These are phyloP conservation scores for Heliocidaris tuberculata DNA, from an alignment of 35 echinoderm and acorn worm species.

Conservation along the genomic window DNA sequence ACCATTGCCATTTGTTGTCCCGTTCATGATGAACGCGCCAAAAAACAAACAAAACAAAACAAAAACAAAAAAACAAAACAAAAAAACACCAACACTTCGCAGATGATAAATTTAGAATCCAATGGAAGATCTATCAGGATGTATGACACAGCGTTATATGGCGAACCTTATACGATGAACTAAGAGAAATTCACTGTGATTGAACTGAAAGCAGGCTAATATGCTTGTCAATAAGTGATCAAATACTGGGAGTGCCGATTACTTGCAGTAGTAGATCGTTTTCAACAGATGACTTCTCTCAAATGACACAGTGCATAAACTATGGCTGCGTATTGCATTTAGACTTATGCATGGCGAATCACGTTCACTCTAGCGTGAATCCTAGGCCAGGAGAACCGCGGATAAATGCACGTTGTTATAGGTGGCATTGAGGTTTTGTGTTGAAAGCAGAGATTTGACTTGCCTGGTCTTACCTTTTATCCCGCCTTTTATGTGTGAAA, in stretches of 20 bases:
- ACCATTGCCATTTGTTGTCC: neutral
- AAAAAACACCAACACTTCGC: neutral
- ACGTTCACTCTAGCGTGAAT: neutral
- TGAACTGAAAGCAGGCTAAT: neutral
- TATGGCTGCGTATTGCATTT: neutral
- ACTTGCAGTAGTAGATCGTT: neutral
- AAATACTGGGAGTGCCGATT: neutral
- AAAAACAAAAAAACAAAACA: no score
- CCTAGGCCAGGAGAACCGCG: neutral
- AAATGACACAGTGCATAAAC: neutral
- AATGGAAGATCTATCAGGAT: neutral
- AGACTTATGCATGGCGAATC: no score
- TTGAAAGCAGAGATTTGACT: neutral
- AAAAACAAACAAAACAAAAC: no score
- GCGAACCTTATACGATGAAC: neutral
- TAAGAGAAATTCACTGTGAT: neutral
- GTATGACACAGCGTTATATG: neutral
- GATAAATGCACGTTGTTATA: neutral
- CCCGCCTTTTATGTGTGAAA: neutral
- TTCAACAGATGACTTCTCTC: neutral
- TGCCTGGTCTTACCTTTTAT: neutral
- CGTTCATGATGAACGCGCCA: neutral
- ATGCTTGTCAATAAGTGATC: neutral
- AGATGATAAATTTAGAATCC: neutral
- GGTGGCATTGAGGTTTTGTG: neutral